Percentiles rank a stretch among this genome's conserved stretches.
These are phyloP conservation scores for Grammomys dolichurus DNA, from an alignment of 2,113 vertebrate species.

Conservation along the genomic window DNA sequence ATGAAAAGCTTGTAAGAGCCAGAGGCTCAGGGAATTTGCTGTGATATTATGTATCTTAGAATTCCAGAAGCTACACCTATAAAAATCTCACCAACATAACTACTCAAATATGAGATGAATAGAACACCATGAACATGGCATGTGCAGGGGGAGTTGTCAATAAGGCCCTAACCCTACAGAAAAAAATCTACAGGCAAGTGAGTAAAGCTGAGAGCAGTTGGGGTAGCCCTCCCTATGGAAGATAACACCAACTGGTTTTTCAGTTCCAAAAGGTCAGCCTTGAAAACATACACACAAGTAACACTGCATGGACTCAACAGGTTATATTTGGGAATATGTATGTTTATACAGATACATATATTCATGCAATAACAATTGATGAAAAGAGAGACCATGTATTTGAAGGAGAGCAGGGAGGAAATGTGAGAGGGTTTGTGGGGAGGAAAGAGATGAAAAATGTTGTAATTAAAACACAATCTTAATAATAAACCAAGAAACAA, in stretches of 20 bases:
- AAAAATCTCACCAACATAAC: neutral
- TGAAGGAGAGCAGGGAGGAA: neutral
- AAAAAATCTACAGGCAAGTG: neutral
- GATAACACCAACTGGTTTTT: neutral
- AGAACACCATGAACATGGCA: neutral
- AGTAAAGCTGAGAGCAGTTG: neutral
- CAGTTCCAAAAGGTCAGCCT: neutral
- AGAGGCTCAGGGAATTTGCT: neutral
- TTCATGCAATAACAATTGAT: neutral
- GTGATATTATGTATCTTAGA: neutral
- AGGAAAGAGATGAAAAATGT: neutral
- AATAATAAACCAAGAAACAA: neutral
- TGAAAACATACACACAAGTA: neutral
- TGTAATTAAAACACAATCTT: neutral
- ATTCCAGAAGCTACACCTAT: neutral
- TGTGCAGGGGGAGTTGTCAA: neutral
- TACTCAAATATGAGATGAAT: neutral
- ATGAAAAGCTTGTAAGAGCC: neutral
- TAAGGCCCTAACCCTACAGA: neutral
- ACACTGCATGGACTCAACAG: neutral
- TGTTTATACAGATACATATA: too few relatives aligned
- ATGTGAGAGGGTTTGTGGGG: neutral
- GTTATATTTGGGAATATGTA: neutral
- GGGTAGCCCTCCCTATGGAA: too few relatives aligned
- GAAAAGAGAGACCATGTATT: neutral